Percentiles rank a stretch among this genome's conserved stretches.
Evolutionary conservation across 1,140 invertebrate species (phyloP).

Genomic region (Drosophila jambulina): DNA sequence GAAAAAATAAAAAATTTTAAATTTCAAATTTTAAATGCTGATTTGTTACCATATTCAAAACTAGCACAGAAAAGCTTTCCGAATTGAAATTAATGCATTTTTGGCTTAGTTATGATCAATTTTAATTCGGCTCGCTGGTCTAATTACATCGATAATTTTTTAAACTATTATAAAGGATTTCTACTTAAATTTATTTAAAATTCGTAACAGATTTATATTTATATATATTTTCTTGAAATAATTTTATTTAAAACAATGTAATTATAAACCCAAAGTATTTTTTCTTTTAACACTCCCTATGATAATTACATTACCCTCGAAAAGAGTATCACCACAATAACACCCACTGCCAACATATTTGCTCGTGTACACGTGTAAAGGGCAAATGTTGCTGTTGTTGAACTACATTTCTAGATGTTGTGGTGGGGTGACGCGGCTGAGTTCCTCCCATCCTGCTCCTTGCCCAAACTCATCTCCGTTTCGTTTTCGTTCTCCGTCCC

Average conservation of each 20-base stretch:
- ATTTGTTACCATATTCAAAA: background rate
- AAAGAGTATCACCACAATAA: conserved; percentile 24
- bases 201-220: too few relatives aligned
- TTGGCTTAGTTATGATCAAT: background rate
- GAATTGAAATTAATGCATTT: background rate
- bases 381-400: conserved; percentile 55
- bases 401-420: conserved; percentile 62
- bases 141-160: too few relatives aligned
- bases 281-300: background rate
- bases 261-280: background rate
- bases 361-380: conserved; percentile 45
- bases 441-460: conserved; percentile 34
- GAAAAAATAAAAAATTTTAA: background rate
- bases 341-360: conserved; percentile 45
- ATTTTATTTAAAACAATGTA: too few relatives aligned
- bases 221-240: too few relatives aligned
- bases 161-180: too few relatives aligned
- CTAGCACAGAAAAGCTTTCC: background rate
- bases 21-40: background rate
- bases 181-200: too few relatives aligned
- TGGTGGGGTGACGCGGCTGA: conserved; percentile 12
- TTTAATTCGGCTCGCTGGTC: background rate
- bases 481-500: conserved; percentile 29
- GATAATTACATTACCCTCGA: background rate
- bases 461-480: conserved; percentile 32